Evolutionary conservation across 2,113 vertebrate genomes (phyloP).

Genomic region (Gobio gobio): DNA sequence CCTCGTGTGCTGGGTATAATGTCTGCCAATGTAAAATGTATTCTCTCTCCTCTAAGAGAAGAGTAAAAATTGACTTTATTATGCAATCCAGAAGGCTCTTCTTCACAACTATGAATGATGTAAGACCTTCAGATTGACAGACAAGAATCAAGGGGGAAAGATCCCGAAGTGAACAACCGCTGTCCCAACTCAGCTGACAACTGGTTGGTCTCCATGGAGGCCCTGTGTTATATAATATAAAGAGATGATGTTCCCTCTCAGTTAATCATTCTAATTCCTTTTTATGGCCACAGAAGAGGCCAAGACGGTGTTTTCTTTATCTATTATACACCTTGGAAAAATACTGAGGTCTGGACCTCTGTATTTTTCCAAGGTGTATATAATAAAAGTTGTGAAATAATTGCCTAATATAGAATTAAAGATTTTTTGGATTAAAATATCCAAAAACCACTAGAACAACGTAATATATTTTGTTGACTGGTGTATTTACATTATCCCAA

Average conservation of each 20-base stretch:
- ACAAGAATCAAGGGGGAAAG: neutral
- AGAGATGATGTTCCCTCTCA: constrained; percentile 20
- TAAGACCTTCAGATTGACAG: neutral
- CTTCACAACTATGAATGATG: neutral
- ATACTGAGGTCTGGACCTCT: no score
- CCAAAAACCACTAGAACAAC: no score
- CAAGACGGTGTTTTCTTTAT: no score
- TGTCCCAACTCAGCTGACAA: neutral
- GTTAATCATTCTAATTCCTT: constrained; percentile 60
- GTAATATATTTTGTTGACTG: no score
- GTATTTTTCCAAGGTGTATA: no score
- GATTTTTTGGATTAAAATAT: no score
- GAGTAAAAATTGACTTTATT: neutral
- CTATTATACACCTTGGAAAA: no score
- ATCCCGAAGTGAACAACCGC: neutral
- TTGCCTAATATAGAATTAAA: no score
- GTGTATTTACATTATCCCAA: no score
- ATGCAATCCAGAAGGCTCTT: neutral
- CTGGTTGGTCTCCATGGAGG: neutral
- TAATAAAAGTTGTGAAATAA: no score
- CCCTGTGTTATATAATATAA: constrained; percentile 2
- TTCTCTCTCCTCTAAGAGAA: neutral
- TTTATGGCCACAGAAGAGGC: constrained; percentile 48
- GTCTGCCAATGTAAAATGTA: no score
- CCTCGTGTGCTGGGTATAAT: neutral